Evolutionary conservation across 2,888 invertebrate genomes (phyloP), one percentile per base, ranked within the genome.

Genomic region (Eupithecia pulchellata): DNA sequence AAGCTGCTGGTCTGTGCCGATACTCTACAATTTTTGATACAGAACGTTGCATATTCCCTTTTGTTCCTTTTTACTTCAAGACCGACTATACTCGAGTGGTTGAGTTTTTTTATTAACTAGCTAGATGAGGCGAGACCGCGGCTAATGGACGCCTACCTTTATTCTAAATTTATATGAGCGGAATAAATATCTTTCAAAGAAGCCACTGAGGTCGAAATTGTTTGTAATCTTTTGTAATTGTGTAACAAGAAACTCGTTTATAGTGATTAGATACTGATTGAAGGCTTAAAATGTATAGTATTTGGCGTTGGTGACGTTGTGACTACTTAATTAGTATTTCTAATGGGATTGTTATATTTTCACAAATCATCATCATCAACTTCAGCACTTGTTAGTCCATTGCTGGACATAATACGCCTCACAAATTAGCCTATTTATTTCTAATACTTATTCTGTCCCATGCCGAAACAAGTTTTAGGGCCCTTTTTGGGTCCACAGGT

Each of bases 261-360:
- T 75, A 72, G 78, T 79, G 83, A 87, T 88, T 84, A 86, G 78
- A 80, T 75, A 77, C 78, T 87, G 86, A 90, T 90, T 89, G 88
- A 84, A 76, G 79, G 88, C 88, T 91, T 87, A 86, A 83, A 78
- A 86, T 82, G 82, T 86, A 80, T 89, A 86, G 86, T 79, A 75
- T 79, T 79, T 79, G 77, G 32, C 64, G 65, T 72, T 34, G 68
- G 60, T 42, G 42, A 14, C 14, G 9, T 2, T 17, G 8, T 64
- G 1, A 34, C n/a, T n/a, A 60, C 60, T 60, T 8, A 30, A 60
- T 57, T 57, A 60, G 32, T 32, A 13, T 60, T 32, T n/a, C 30
- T 20, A 17, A 60, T 60, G 27, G 57, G 29, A 14, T 29, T 57
- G 1, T 25, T 25, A 52, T 25, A 52, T 52, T 25, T 52, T 25